Base-by-base conservation (phyloP, 2,113 vertebrate genomes). In the Seriola dumerili region DNA sequence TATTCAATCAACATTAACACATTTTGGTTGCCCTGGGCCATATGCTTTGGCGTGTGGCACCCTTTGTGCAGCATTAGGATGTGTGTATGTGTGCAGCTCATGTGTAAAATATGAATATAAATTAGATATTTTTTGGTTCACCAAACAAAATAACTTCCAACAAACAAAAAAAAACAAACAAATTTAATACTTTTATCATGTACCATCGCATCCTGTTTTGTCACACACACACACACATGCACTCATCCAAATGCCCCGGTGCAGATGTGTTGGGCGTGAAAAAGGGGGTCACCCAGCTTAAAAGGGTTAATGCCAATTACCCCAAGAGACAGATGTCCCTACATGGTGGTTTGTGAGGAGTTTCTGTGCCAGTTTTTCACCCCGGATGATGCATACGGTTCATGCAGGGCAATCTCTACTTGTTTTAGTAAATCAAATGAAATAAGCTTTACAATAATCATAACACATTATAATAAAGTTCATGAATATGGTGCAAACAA, bases 221-320 rank as follows among this genome's bases (percentile, higher is more conserved):
- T 59, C 14, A 32, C 23, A 65, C 21, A 34, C 25, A 4, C 50
- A 42, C 4, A 57, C 32, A 52, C 32, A 7, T 13, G 1, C 36
- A 52, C 38, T 9, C 42, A 13, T 48, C 12, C 13, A 59, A 34
- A 80, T 29, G 19, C n/a, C 59, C 34, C 36, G 4, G 46, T 85
- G 72, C 74, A 85, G 73, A 87, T 85, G 82, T 84, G 84, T 65
- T 85, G 83, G 85, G 16, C 58, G 25, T 83, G 44, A 85, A 90
- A 81, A 86, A 89, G 55, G 85, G 86, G 91, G 91, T 85, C 86
- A 66, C 59, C 59, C 66, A 21, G 70, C 69, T 84, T 72, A 80
- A 89, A 76, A 65, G 75, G 91, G 90, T 92, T 89, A 93, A 93
- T 91, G 92, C 90, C 88, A 94, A 93, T 94, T 91, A 92, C 34